Evolutionary conservation across 2,888 invertebrate genomes (phyloP), one percentile per base, ranked within the genome.

Genomic region (Lasioglossum leucozonium): DNA sequence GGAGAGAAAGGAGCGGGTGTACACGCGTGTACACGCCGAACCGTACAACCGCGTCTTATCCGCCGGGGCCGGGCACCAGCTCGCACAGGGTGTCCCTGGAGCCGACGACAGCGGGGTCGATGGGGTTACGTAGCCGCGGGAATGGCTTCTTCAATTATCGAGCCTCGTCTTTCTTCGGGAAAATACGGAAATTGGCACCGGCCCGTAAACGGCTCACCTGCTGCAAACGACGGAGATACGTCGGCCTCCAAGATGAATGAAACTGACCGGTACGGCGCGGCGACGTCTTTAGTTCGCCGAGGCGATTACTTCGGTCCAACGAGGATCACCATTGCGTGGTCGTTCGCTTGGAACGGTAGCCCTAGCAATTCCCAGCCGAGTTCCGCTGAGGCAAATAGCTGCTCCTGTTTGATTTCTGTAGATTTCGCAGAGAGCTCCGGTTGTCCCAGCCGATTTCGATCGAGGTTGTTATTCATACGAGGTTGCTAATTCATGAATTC

Each of bases 1-100:
- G n/a, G n/a, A n/a, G 8, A 30, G 62, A 62, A 13, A 62, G 62
- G 62, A 62, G 62, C 62, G 62, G 30, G 18, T 55, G 55, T 62
- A 62, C 62, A 81, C 86, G 87, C 82, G 83, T 89, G 83, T 89
- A 40, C 40, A 40, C 40, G 40, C 71, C 58, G 67, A 65, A 62
- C 55, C 84, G 86, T 81, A 83, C 75, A 83, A 79, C 86, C 82
- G 82, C 69, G 67, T 82, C 62, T 87, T 83, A 86, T 87, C 83
- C 83, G 47, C 42, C 75, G 76, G 73, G 55, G 30, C 30, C 62
- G 8, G 22, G 44, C 67, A 42, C n/a, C 42, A 26, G 83, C 83
- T 78, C 74, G 10, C 86, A 84, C 86, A 84, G 88, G 89, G 89
- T 89, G 89, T 89, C 89, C 81, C 75, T 78, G 37, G 69, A 81